phyloP scores from a whole-genome alignment of 2,888 invertebrate species.

The Caenorhabditis sp. region DNA sequence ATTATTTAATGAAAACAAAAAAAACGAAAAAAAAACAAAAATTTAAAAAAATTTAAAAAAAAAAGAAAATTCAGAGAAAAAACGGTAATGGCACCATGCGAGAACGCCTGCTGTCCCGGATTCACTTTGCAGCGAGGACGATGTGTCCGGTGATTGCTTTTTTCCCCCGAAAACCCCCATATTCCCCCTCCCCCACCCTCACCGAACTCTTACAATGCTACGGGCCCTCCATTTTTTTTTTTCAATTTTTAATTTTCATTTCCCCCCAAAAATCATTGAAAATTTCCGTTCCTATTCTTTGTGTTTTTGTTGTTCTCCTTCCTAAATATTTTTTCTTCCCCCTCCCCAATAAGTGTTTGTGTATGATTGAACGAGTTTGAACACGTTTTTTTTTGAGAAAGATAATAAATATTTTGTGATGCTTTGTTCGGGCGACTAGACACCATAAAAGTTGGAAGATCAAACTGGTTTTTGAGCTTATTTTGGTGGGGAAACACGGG shows the following conservation, averaged over 20 bases:
- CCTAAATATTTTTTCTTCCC: too few species aligned
- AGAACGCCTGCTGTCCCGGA: constrained; percentile 81
- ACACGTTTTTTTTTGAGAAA: neutral
- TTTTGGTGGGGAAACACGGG: constrained; percentile 2
- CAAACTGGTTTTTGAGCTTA: constrained; percentile 30
- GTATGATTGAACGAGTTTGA: constrained; percentile 45
- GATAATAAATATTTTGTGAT: constrained; percentile 53
- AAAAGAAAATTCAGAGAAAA: constrained; percentile 75
- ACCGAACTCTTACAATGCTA: constrained; percentile 55
- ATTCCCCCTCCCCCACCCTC: neutral
- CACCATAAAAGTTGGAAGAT: constrained; percentile 15
- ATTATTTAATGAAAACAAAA: too few species aligned
- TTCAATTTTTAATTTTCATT: constrained; percentile 8
- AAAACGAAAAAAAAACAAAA: neutral
- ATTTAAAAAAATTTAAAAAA: too few species aligned
- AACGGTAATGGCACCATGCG: constrained; percentile 78
- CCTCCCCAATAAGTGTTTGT: constrained; percentile 38
- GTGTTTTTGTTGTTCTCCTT: too few species aligned
- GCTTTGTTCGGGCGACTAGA: constrained; percentile 24
- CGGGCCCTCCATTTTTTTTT: constrained; percentile 43
- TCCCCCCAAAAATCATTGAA: too few species aligned
- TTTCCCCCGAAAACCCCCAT: neutral
- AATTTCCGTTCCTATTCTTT: constrained; percentile 12
- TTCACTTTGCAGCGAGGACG: constrained; percentile 75
- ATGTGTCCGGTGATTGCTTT: constrained; percentile 69